Evolutionary conservation across 2,113 vertebrate genomes (phyloP).

Genomic region (Pristiophorus japonicus): DNA sequence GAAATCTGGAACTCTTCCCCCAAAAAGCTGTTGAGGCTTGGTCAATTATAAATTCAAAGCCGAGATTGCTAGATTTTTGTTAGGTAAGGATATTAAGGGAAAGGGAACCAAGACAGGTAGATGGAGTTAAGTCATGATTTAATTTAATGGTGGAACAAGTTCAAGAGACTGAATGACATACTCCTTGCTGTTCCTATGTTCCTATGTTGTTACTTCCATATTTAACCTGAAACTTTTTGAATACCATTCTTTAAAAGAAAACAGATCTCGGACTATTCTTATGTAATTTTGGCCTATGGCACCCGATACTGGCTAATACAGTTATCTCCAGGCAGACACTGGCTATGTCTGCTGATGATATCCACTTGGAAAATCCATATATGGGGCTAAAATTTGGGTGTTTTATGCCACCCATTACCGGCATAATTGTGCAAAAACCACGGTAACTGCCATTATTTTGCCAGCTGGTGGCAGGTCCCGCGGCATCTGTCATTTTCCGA

Average conservation of each 20-base stretch:
- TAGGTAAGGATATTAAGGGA: neutral
- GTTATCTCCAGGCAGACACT: neutral
- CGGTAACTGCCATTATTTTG: too few species aligned
- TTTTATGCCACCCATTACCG: too few species aligned
- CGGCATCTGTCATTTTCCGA: too few species aligned
- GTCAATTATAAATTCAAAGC: neutral
- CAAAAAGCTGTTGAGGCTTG: neutral
- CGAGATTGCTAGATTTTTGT: neutral
- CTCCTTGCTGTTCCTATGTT: neutral
- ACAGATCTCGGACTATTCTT: neutral
- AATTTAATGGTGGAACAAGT: neutral
- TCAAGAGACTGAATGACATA: neutral
- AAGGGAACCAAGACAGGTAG: neutral
- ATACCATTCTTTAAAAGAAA: neutral
- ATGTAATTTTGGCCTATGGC: neutral
- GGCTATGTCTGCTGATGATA: neutral
- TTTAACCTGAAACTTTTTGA: neutral
- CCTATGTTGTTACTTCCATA: neutral
- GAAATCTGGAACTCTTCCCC: neutral
- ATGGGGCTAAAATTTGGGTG: too few species aligned
- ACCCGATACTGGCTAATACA: neutral
- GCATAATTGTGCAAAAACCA: too few species aligned
- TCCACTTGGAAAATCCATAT: neutral
- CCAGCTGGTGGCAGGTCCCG: too few species aligned
- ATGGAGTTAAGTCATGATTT: neutral